phyloP scores from a whole-genome alignment of 2,113 vertebrate species.

The Muntiacus muntjak region DNA sequence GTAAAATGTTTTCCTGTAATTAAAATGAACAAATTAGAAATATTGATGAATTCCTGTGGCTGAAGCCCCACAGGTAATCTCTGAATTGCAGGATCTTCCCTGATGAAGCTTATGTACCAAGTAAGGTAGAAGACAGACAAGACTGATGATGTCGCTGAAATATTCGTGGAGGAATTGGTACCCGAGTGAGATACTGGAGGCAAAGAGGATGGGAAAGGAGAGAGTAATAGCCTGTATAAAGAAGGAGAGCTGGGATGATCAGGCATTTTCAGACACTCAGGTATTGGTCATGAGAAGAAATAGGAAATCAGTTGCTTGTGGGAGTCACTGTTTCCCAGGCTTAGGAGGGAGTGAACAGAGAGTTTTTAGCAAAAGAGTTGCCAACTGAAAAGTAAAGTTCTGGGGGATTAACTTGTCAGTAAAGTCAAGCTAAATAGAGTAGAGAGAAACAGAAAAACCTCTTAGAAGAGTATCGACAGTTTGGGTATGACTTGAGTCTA shows the following conservation, averaged over 20 bases:
- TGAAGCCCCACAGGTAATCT: neutral
- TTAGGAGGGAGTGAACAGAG: neutral
- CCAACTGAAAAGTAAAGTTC: neutral
- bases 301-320: neutral
- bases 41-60: neutral
- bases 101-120: neutral
- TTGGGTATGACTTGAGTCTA: neutral
- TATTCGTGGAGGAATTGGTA: neutral
- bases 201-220: neutral
- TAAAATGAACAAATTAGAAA: conserved; percentile 41
- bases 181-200: neutral
- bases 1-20: conserved; percentile 32
- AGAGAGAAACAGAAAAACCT: neutral
- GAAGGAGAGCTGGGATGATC: neutral
- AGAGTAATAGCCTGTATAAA: neutral
- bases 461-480: neutral
- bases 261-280: neutral
- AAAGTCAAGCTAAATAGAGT: neutral
- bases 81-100: neutral
- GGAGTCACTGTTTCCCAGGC: neutral
- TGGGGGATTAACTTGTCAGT: neutral
- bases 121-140: neutral
- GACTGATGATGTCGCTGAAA: neutral
- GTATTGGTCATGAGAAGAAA: neutral
- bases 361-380: neutral